A percentile compares a stretch with the other conserved stretches of the same genome.
These are phyloP conservation scores for Alviniconcha strummeri DNA, from an alignment of 2,888 invertebrate genomes.

Conservation along the genomic window DNA sequence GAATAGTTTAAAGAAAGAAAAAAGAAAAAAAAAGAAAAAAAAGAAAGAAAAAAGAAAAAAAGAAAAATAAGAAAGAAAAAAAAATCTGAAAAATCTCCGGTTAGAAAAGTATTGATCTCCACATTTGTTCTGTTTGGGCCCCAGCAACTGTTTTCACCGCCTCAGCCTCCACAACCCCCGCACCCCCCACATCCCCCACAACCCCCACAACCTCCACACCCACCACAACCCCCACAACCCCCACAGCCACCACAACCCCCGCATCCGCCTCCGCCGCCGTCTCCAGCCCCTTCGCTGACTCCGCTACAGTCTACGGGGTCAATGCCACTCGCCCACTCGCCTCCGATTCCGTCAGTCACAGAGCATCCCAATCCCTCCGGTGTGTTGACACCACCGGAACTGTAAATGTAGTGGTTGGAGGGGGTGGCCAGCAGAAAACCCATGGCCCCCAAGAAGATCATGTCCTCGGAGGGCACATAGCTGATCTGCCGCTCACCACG, in stretches of 20 bases:
- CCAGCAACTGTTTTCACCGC: not conserved
- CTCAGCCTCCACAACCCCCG: not conserved
- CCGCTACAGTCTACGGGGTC: not conserved
- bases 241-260: not conserved
- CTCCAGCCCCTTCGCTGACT: not conserved
- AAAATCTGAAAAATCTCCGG: not conserved
- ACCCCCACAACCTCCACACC: conserved; percentile 5
- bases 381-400: not conserved
- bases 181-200: conserved; percentile 1
- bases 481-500: not conserved
- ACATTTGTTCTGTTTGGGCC: too few relatives aligned
- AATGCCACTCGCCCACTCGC: not conserved
- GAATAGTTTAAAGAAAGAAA: not conserved
- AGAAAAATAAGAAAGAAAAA: not conserved
- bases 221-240: not conserved
- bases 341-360: conserved; percentile 1
- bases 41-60: not conserved
- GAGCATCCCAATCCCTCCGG: not conserved
- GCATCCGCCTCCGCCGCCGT: not conserved
- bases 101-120: too few relatives aligned
- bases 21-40: not conserved
- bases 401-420: conserved; percentile 58
- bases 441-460: conserved; percentile 72
- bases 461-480: conserved; percentile 59
- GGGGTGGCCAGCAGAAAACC: conserved; percentile 73